These are phyloP conservation scores for Acanthosepion esculentum DNA, from an alignment of 2,888 invertebrate species.

Conservation along the genomic window DNA sequence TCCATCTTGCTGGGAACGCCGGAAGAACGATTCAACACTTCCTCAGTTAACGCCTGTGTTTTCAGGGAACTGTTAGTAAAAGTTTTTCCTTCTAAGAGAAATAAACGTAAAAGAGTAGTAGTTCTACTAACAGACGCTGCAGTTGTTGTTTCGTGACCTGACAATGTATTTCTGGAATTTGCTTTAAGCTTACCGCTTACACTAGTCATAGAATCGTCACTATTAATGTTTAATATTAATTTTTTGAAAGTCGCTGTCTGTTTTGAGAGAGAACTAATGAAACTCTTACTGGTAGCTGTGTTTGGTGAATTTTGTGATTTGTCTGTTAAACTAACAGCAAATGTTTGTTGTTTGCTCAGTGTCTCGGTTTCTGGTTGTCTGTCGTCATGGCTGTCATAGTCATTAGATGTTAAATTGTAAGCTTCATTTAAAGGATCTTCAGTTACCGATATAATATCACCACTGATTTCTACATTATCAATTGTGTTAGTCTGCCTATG, in stretches of 20 bases:
- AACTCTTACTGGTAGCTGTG: background rate
- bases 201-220: background rate
- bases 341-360: background rate
- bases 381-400: background rate
- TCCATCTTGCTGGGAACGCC: background rate
- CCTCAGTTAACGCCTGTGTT: background rate
- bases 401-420: background rate
- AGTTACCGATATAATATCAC: background rate
- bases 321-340: background rate
- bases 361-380: background rate
- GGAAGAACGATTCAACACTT: background rate
- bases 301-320: background rate
- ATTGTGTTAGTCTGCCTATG: background rate
- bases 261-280: background rate
- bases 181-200: background rate
- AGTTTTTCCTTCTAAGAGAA: background rate
- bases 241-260: background rate
- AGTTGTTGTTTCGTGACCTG: background rate
- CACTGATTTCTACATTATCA: background rate
- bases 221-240: background rate
- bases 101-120: background rate
- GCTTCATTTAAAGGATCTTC: background rate
- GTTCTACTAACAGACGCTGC: background rate
- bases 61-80: background rate
- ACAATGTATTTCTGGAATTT: background rate